phyloP scores from a whole-genome alignment of 2,113 vertebrate genomes.

The Burhinus oedicnemus region DNA sequence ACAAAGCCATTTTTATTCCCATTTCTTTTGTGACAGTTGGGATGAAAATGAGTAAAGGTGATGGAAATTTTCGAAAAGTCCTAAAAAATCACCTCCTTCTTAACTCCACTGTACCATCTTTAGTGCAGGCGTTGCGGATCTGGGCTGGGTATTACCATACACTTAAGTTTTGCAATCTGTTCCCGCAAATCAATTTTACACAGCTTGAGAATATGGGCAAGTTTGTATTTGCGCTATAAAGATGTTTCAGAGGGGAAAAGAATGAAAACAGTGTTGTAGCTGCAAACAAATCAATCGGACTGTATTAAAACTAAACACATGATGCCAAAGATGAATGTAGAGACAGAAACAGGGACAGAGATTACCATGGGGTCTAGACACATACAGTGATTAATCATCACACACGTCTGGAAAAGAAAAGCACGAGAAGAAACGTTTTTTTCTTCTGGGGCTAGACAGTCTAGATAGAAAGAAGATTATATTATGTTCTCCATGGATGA shows the following conservation, averaged over 20 bases:
- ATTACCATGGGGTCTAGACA: slow-evolving; percentile 67
- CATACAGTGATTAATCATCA: slow-evolving; percentile 62
- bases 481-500: background rate
- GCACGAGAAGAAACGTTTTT: background rate
- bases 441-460: slow-evolving; percentile 23
- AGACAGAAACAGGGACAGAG: slow-evolving; percentile 49
- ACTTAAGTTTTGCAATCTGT: slow-evolving; percentile 45
- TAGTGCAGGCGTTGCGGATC: background rate
- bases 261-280: slow-evolving; percentile 41
- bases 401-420: background rate
- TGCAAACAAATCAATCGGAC: slow-evolving; percentile 55
- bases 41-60: background rate
- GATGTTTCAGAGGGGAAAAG: slow-evolving; percentile 11
- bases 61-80: background rate
- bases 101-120: background rate
- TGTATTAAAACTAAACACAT: slow-evolving; percentile 58
- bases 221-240: slow-evolving; percentile 51
- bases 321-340: slow-evolving; percentile 65
- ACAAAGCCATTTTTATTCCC: background rate
- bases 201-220: slow-evolving; percentile 24
- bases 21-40: background rate
- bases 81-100: background rate
- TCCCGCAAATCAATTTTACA: slow-evolving; percentile 58
- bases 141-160: background rate
- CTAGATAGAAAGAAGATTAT: slow-evolving; percentile 14